Evolutionary conservation across 2,113 vertebrate genomes (phyloP), one percentile per base, ranked within the genome.

Genomic region (Condylura cristata): DNA sequence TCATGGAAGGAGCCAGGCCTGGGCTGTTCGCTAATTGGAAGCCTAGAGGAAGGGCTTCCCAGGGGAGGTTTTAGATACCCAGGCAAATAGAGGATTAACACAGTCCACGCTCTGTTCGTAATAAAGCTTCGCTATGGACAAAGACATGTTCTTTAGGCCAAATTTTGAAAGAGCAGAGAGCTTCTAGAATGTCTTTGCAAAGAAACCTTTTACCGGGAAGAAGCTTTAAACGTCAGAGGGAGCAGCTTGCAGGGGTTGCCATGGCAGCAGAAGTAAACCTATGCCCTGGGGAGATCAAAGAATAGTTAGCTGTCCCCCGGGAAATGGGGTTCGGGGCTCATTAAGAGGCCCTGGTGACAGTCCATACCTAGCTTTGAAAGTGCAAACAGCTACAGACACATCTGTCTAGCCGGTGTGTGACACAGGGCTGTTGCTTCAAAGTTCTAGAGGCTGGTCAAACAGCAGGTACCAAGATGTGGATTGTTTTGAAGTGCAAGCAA

Each of bases 211-310:
- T 3, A 28, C 17, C n/a, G 48, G 41, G 13, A 75, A 68, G 37
- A 81, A 58, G 84, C 46, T 86, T 89, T 56, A 87, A 86, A 80
- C 83, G 34, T 71, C 86, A 76, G 71, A 56, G 44, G 79, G 51
- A 90, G 78, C 41, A 34, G n/a, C 75, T 56, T 46, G 66, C 71
- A 26, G 12, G 5, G 28, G 83, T 97, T 97, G 80, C 91, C 58
- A 87, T 93, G 65, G 95, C 5, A 93, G 61, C 78, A 16, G 48
- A 83, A 51, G 28, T 61, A 95, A 76, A 72, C 53, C 28, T 41
- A 39, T 95, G 75, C 72, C 87, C 78, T 34, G 79, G 71, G 95
- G 51, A 92, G 20, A 86, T 32, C 48, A 70, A 51, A 84, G 83
- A 66, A 92, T 3, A 75, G 53, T 28, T 34, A 20, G 20, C 34